Percentiles rank a stretch among this genome's conserved stretches.
Conservation (phyloP, 2,797 vertebrate species). For the Masticophis lateralis region DNA sequence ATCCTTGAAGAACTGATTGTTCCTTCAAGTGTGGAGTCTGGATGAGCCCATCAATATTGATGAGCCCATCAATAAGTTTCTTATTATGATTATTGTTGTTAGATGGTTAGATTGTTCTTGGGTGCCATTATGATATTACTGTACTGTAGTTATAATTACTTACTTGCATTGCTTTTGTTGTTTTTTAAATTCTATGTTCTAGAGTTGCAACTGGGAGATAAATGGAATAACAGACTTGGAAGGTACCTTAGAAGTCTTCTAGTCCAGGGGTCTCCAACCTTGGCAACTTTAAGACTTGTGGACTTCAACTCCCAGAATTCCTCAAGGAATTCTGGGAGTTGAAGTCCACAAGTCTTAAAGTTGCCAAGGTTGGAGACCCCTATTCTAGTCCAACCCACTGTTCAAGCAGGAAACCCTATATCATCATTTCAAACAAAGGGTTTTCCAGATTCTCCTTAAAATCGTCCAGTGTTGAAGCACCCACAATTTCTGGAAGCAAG, state of each 20-base stretch:
- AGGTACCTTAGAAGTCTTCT: background rate
- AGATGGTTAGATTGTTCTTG: background rate
- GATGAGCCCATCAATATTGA: background rate
- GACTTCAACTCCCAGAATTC: too few relatives aligned
- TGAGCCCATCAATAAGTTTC: background rate
- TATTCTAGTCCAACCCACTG: too few relatives aligned
- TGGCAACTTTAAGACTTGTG: too few relatives aligned
- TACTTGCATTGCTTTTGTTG: background rate
- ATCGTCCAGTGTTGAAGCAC: background rate
- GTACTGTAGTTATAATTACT: background rate
- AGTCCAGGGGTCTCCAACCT: too few relatives aligned
- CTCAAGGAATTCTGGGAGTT: too few relatives aligned
- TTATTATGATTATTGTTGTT: background rate
- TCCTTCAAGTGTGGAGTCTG: background rate
- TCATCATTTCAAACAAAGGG: background rate
- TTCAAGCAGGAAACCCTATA: too few relatives aligned
- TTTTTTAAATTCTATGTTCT: background rate
- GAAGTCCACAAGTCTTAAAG: too few relatives aligned
- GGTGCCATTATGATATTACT: background rate
- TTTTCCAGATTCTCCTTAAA: background rate
- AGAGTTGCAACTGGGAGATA: background rate
- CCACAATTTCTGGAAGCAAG: background rate
- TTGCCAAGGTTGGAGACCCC: too few relatives aligned
- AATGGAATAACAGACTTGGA: background rate
- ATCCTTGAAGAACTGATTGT: background rate